Evolutionary conservation across 2,113 vertebrate species (phyloP), one percentile per base, ranked within the genome.

Genomic region (Narcine bancroftii): DNA sequence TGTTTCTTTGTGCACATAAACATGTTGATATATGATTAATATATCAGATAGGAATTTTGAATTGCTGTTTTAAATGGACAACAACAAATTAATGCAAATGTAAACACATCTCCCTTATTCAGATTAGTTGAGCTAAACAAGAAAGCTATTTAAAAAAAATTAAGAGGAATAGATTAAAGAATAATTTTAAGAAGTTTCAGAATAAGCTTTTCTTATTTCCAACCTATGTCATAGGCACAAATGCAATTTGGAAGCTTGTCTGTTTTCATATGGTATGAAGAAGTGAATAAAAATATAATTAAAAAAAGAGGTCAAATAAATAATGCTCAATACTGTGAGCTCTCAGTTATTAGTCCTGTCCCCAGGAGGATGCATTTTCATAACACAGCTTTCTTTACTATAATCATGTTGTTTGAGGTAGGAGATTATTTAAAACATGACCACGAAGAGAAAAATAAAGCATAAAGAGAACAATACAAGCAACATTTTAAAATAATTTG

Each of bases 231-330:
- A 47, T 33, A 3, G 4, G 26, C 24, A 77, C 33, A 26, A 9
- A 50, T 50, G 47, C 33, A 29, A 83, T n/a, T 36, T 87, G 81
- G 81, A 60, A 87, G 33, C 60, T 81, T 81, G 75, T 56, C 13
- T 85, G 50, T 85, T 56, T 85, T 60, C 56, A 53, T n/a, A 17
- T 85, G 50, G 29, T n/a, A 36, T 85, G 81, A 85, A 85, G 50
- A 83, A n/a, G 26, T 19, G 29, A 56, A 85, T 60, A 85, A n/a
- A 53, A 83, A 56, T n/a, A 53, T 47, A 79, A 79, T 83, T 83
- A 85, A 85, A 85, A 85, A 85, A 85, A 56, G 50, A 85, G 50
- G 81, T 85, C 81, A 85, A 85, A 60, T 85, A 85, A 60, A 85
- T n/a, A 85, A 36, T 56, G 36, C 6, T 56, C 50, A 85, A 85